Percentiles rank a stretch among this genome's conserved stretches.
These are phyloP conservation scores for Bombyx mori DNA, from an alignment of 1,140 invertebrate species.

Conservation along the genomic window ASM3026992v2 NC_085111.1:13144001-13144500, in stretches of 20 bases:
- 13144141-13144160: too few species aligned
- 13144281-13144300: slow-evolving; percentile 42
- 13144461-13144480: slow-evolving; percentile 46
- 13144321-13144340: slow-evolving; percentile 53
- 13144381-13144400: slow-evolving; percentile 65
- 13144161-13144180: too few species aligned
- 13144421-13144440: slow-evolving; percentile 71
- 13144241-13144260: too few species aligned
- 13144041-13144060: slow-evolving; percentile 5
- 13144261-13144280: slow-evolving; percentile 11
- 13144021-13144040: slow-evolving; percentile 11
- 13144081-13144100: too few species aligned
- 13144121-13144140: too few species aligned
- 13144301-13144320: slow-evolving; percentile 49
- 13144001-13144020: slow-evolving; percentile 58
- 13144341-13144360: slow-evolving; percentile 63
- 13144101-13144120: too few species aligned
- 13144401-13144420: slow-evolving; percentile 69
- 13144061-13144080: too few species aligned
- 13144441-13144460: slow-evolving; percentile 71
- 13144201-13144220: too few species aligned
- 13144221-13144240: too few species aligned
- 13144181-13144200: too few species aligned
- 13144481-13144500: slow-evolving; percentile 34
- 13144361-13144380: slow-evolving; percentile 64